A percentile compares a stretch with the other conserved stretches of the same genome.
phyloP scores from a whole-genome alignment of 2,113 vertebrate species.

The Brevimyrus niger region DNA sequence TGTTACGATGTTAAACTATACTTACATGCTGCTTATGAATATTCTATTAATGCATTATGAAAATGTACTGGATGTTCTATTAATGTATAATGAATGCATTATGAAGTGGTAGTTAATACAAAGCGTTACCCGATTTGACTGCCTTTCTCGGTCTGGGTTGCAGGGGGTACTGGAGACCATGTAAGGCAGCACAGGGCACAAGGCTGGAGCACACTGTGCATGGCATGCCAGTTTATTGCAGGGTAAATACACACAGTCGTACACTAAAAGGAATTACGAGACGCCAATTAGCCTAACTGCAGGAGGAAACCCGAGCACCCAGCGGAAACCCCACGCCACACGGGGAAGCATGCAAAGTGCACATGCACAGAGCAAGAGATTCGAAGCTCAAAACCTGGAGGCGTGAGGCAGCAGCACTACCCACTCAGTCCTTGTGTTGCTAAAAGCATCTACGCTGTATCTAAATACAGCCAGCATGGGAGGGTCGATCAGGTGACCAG shows the following conservation, averaged over 20 bases:
- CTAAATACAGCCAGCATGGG: not conserved
- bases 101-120: not conserved
- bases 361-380: not conserved
- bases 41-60: not conserved
- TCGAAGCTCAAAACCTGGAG: not conserved
- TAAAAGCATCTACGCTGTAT: not conserved
- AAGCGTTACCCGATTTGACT: not conserved
- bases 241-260: not conserved
- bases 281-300: not conserved
- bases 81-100: not conserved
- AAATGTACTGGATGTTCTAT: not conserved
- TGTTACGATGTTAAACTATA: not conserved
- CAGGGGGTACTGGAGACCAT: not conserved
- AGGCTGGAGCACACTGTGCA: not conserved
- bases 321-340: not conserved
- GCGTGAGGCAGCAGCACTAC: not conserved
- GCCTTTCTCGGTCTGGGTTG: not conserved
- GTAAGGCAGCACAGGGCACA: not conserved
- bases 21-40: not conserved
- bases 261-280: not conserved
- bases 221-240: not conserved
- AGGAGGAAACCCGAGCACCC: not conserved
- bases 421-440: not conserved
- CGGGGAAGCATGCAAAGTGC: not conserved
- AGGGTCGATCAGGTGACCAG: not conserved